Conservation (phyloP, 2,888 invertebrate genomes). For the Lampropteryx suffumata region DNA sequence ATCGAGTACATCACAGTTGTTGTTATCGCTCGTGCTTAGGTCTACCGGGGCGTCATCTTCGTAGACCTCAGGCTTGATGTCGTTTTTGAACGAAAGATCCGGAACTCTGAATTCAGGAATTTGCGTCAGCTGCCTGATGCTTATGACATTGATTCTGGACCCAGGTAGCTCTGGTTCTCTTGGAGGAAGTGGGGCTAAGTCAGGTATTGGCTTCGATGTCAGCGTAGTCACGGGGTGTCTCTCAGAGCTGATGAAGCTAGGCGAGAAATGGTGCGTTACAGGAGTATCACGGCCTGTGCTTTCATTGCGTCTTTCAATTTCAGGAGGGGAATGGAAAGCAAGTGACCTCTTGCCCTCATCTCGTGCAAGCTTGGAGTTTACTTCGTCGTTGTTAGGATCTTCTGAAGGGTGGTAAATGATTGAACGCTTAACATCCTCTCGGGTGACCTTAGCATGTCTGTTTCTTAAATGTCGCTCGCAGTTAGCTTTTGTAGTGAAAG, state of each 20-base stretch:
- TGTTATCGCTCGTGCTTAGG: conserved; percentile 84
- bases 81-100: conserved; percentile 60
- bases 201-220: conserved; percentile 62
- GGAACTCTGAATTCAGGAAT: conserved; percentile 76
- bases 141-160: conserved; percentile 84
- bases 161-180: conserved; percentile 65
- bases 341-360: conserved; percentile 83
- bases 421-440: conserved; percentile 94
- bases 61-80: conserved; percentile 61
- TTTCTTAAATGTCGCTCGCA: conserved; percentile 97
- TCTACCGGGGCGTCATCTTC: conserved; percentile 86
- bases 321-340: conserved; percentile 80
- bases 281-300: conserved; percentile 69
- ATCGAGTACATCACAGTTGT: conserved; percentile 88
- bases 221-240: conserved; percentile 71
- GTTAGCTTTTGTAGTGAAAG: conserved; percentile 98
- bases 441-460: conserved; percentile 92
- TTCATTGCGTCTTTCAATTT: conserved; percentile 71
- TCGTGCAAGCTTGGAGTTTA: conserved; percentile 79
- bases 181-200: conserved; percentile 54
- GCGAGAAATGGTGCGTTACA: conserved; percentile 64
- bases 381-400: conserved; percentile 90
- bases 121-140: conserved; percentile 84
- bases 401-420: conserved; percentile 94
- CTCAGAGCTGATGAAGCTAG: conserved; percentile 72